Base-by-base conservation (phyloP, 2,888 invertebrate genomes). In the Pocota personata region DNA sequence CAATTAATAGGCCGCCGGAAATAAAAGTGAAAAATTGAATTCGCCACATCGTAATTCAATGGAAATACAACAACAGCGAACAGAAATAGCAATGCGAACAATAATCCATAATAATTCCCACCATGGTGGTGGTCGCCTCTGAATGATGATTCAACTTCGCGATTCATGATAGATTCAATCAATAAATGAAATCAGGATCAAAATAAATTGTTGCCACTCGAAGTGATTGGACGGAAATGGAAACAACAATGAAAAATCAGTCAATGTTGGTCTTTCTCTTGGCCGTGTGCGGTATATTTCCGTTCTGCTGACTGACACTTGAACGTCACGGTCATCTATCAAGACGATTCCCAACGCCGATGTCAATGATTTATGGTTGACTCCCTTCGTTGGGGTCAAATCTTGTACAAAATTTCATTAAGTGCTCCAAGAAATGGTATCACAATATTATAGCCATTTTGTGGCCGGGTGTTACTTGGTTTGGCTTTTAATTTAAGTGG, bases 181-280 rank as follows among this genome's bases (percentile, higher is more conserved):
- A 58, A 71, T 71, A 71, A 71, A 57, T 46, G 57, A 40, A 71
- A 71, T 71, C 71, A 57, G 55, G 71, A 57, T 43, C 57, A 57
- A 57, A 71, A 71, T 71, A 71, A 71, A 71, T 71, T 71, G 71
- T 71, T 43, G 57, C 57, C 71, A 71, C 57, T 71, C 21, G 57
- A 43, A 71, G 46, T 71, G 71, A 71, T 71, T 71, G 57, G 46
- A 8, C 57, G 71, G 57, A 57, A 57, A 58, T 35, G 71, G 57
- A 71, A 46, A 19, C 21, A 46, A 71, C 57, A 71, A 57, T 57
- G 57, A 35, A 57, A 57, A 71, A 57, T 57, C 57, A 57, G 43
- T 14, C 58, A 32, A 12, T n/a, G 19, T 32, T 57, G 35, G 35
- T 1, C 0, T 57, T 37, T 58, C 21, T 24, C 2, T 7, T 3